Evolutionary conservation across 2,113 vertebrate genomes (phyloP), one percentile per base, ranked within the genome.

Genomic region (Chitala chitala): DNA sequence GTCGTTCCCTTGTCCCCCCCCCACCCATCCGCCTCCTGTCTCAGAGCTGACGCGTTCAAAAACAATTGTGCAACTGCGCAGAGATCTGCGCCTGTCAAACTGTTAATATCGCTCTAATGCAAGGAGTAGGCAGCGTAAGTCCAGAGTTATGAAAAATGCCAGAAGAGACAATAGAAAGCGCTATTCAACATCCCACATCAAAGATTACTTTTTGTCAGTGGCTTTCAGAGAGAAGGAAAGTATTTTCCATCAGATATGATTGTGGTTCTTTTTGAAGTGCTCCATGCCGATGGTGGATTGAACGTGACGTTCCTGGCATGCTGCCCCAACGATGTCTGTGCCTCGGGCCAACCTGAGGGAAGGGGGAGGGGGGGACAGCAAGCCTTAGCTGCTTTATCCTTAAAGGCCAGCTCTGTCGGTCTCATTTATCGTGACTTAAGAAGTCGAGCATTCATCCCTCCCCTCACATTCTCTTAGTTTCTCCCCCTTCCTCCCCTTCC

Each of bases 101-200:
- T 92, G 91, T 92, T 93, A 93, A 93, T 93, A 93, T 92, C 92
- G 87, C 91, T 92, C 91, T 92, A 92, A 92, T 92, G 91, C 90
- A 90, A 88, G 92, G 91, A 93, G 90, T 90, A 93, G 92, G 89
- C 91, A 87, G 86, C 90, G 85, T 92, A 91, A 92, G 91, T 91
- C 89, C 80, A 88, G 89, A 92, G 91, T 92, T 92, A 93, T 93
- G 92, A 92, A 93, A 93, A 93, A 93, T 92, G 92, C 92, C 92
- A 92, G 89, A 89, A 89, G 92, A 93, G 91, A 93, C 91, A 92
- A 92, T 92, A 93, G 93, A 91, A 92, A 92, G 91, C 92, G 91
- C 93, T 93, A 93, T 93, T 93, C 92, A 93, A 93, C 92, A 92
- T 92, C 90, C 90, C 91, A 92, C 91, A 93, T 93, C 91, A 93